Evolutionary conservation across 23 tunicate species (phyloP), one percentile per base, ranked within the genome.

Genomic region (Clavelina lepadiformis): DNA sequence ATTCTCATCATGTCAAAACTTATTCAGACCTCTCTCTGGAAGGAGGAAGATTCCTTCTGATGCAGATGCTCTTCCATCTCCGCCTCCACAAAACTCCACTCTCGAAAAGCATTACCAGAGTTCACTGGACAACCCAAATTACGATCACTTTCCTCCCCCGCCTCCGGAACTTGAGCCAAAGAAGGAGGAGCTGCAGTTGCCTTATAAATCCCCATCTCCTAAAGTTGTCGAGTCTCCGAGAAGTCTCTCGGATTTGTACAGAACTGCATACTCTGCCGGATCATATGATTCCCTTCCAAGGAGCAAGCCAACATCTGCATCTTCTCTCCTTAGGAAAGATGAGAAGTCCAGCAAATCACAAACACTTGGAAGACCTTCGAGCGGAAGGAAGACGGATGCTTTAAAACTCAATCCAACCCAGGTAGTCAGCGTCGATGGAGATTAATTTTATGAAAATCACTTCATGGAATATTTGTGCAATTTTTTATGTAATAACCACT

Each of bases 101-200:
- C n/a, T 23, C 36, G 35, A 11, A 11, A 59, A 59, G 65, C 30
- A 31, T 13, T 13, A 61, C 4, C 64, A 38, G 21, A 36, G 38
- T 28, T 66, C 91, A 22, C 35, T 82, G 19, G 81, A 82, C 34
- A 82, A 82, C 45, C 91, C 91, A 23, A 82, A 82, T 44, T 82
- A 82, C 35, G 91, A 82, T 3, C 64, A 62, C 4, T 70, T 62
- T 28, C 86, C 86, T 0, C 63, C 88, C 3, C 84, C 84, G 19
- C 67, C 84, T 38, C 69, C 84, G 4, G 72, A 28, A 3, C 35
- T 66, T 24, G n/a, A 21, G 23, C 20, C 37, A 3, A 57, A 46
- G 3, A 5, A n/a, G 15, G 6, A 29, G 11, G 36, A 59, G n/a
- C 13, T 15, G 31, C 15, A 21, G 25, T 56, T 36, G 21, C 7